phyloP scores from a whole-genome alignment of 2,113 vertebrate species.

The Myiagra hebetior region DNA sequence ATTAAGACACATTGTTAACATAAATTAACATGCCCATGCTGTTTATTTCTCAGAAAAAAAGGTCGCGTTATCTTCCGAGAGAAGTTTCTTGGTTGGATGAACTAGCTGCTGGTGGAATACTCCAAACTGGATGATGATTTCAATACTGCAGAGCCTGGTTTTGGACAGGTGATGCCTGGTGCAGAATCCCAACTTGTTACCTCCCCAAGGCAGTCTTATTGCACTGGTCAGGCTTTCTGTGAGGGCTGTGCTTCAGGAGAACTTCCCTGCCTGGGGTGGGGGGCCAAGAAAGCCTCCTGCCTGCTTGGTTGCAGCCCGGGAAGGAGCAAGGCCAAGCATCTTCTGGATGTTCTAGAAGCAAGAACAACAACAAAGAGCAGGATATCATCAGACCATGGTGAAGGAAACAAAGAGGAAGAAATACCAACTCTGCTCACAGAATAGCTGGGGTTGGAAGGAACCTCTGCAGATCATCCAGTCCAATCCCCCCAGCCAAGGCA shows the following conservation, averaged over 20 bases:
- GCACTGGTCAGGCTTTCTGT: background rate
- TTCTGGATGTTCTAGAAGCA: constrained; percentile 94
- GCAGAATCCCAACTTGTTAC: background rate
- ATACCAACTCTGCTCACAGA: background rate
- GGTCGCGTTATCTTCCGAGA: background rate
- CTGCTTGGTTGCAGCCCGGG: constrained; percentile 95
- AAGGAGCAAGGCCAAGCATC: constrained; percentile 94
- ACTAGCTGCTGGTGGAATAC: background rate
- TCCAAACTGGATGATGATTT: background rate
- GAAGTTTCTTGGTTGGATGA: background rate
- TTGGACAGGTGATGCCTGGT: background rate
- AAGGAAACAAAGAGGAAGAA: background rate
- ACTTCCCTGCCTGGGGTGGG: constrained; percentile 94
- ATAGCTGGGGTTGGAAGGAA: background rate
- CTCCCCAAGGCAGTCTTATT: background rate
- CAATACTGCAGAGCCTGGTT: background rate
- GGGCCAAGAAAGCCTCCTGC: constrained; percentile 97
- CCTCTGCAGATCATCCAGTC: background rate
- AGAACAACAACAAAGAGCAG: background rate
- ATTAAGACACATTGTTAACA: background rate
- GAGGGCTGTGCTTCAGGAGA: constrained; percentile 75
- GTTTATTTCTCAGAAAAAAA: constrained; percentile 55
- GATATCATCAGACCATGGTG: rapidly evolving
- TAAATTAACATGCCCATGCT: constrained; percentile 7
- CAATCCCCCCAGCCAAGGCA: background rate